Evolutionary conservation across 2,888 invertebrate genomes (phyloP).

Genomic region (Parnassius glacialis): DNA sequence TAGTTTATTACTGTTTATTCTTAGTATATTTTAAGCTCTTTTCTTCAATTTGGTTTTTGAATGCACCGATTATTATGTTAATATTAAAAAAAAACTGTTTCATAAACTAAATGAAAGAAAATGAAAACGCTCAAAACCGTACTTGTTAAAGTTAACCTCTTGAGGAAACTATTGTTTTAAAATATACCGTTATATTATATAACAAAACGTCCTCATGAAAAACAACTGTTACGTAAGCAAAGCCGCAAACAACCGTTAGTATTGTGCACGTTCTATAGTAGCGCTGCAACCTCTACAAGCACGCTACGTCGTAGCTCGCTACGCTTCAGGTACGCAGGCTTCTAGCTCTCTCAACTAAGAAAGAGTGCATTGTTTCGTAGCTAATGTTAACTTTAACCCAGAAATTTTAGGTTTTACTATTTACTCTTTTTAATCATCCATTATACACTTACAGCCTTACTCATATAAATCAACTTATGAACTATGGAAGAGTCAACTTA

Average conservation of each 20-base stretch:
- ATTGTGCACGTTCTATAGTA: slow-evolving; percentile 15
- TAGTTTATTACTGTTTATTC: no score
- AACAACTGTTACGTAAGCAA: slow-evolving; percentile 22
- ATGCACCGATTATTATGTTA: no score
- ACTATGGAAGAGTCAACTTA: no score
- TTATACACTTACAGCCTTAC: no score
- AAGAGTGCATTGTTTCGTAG: slow-evolving; percentile 12
- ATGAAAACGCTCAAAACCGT: slow-evolving; percentile 1
- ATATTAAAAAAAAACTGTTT: no score
- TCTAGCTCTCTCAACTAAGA: slow-evolving; percentile 6
- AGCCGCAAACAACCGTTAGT: slow-evolving; percentile 25
- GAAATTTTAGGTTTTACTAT: not conserved
- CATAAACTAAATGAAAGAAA: not conserved
- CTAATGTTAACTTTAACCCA: not conserved
- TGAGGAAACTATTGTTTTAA: slow-evolving; percentile 12
- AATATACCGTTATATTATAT: not conserved
- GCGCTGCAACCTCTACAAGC: slow-evolving; percentile 11
- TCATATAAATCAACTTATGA: no score
- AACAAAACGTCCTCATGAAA: slow-evolving; percentile 22
- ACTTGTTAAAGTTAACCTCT: slow-evolving; percentile 17
- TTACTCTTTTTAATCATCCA: not conserved
- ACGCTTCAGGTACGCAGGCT: slow-evolving; percentile 4
- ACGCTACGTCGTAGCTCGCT: slow-evolving; percentile 16
- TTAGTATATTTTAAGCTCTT: no score
- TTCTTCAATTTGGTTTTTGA: no score